Conservation (phyloP, 2,113 vertebrate species). For the Neolamprologus modestus region DNA sequence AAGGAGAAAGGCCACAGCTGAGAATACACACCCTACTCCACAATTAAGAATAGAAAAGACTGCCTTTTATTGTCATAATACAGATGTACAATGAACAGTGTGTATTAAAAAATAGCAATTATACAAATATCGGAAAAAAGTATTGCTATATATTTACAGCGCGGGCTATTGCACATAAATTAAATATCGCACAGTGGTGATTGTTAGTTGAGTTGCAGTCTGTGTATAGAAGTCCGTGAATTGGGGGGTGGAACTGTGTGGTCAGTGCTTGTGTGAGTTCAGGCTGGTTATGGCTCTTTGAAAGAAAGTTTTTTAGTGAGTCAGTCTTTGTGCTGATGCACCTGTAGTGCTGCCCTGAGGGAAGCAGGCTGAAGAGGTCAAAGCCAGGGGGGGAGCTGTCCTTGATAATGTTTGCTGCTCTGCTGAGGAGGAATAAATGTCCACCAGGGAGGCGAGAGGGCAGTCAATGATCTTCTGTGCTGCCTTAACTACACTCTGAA, state of each 20-base stretch:
- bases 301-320: fast-evolving
- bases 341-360: neutral
- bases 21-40: neutral
- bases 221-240: neutral
- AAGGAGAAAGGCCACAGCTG: neutral
- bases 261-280: neutral
- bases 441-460: too few species aligned
- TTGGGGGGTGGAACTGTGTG: neutral
- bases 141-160: neutral
- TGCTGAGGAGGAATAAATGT: too few species aligned
- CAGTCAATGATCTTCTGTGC: neutral
- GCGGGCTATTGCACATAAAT: neutral
- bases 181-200: fast-evolving
- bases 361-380: neutral
- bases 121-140: neutral
- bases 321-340: neutral
- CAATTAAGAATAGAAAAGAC: neutral
- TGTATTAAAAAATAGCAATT: neutral
- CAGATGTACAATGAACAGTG: neutral
- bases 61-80: neutral
- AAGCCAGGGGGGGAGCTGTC: neutral
- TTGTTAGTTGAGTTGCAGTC: neutral
- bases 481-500: neutral
- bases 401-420: neutral
- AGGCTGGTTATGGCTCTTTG: neutral